Conservation (phyloP, 1,140 invertebrate genomes). For the Nasonia vitripennis region DNA sequence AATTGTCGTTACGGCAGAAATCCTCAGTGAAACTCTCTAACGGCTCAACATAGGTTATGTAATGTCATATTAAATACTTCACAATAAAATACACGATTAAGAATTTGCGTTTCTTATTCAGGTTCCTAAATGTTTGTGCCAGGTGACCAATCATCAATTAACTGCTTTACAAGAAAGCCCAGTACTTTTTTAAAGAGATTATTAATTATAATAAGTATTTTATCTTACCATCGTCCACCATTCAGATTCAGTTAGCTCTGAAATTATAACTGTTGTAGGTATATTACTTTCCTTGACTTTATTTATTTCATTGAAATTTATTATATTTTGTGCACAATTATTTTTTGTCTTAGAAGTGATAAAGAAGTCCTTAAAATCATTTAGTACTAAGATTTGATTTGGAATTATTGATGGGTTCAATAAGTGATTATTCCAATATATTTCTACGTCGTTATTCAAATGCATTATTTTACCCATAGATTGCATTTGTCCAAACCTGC, state of each 20-base stretch:
- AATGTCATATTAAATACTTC: too few relatives aligned
- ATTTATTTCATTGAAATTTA: conserved; percentile 57
- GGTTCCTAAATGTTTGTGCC: too few relatives aligned
- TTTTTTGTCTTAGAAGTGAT: conserved; percentile 56
- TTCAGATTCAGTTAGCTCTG: conserved; percentile 66
- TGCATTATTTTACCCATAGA: conserved; percentile 59
- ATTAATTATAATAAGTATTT: not conserved
- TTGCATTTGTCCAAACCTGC: conserved; percentile 53
- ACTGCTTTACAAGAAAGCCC: too few relatives aligned
- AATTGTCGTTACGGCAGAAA: too few relatives aligned
- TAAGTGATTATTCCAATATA: conserved; percentile 62
- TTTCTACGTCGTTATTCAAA: conserved; percentile 56
- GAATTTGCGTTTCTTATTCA: too few relatives aligned
- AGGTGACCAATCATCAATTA: too few relatives aligned
- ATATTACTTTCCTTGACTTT: conserved; percentile 55
- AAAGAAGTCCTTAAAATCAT: conserved; percentile 60
- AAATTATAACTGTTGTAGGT: conserved; percentile 59
- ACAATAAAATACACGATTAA: too few relatives aligned
- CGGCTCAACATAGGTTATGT: too few relatives aligned
- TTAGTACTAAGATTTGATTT: conserved; percentile 27
- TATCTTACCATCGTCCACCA: conserved; percentile 70
- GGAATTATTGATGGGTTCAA: conserved; percentile 45
- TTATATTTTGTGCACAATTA: conserved; percentile 61
- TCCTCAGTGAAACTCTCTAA: too few relatives aligned
- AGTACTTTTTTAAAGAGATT: too few relatives aligned